Conservation (phyloP, 2,888 invertebrate genomes). For the Tenthredo livida region DNA sequence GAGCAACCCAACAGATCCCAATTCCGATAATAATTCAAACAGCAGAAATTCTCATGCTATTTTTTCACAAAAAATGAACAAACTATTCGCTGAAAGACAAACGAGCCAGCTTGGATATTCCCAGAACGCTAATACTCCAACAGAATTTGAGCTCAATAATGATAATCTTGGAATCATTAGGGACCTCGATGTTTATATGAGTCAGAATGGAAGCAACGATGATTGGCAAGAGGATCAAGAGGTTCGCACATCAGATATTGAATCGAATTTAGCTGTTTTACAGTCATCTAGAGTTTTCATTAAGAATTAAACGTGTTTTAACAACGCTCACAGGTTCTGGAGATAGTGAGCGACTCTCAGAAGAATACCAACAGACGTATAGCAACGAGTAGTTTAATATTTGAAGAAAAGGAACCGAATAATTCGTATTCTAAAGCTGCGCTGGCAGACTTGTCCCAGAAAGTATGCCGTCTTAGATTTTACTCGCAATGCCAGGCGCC, state of each 20-base stretch:
- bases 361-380: conserved; percentile 40
- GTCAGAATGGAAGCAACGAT: conserved; percentile 73
- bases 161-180: conserved; percentile 3
- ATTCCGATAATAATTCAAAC: conserved; percentile 18
- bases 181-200: conserved; percentile 58
- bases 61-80: conserved; percentile 62
- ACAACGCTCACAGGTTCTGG: conserved; percentile 67
- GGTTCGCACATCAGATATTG: conserved; percentile 60
- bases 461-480: conserved; percentile 81
- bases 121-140: not conserved
- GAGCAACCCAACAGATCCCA: conserved; percentile 4
- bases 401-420: conserved; percentile 17
- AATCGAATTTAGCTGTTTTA: not conserved
- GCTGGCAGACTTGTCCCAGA: conserved; percentile 79
- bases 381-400: not conserved
- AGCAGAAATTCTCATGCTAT: conserved; percentile 37
- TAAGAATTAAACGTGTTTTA: not conserved
- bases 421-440: conserved; percentile 41
- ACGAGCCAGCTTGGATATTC: conserved; percentile 31
- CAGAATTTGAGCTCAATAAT: conserved; percentile 24
- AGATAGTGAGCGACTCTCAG: conserved; percentile 71
- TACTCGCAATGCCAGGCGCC: conserved; percentile 83
- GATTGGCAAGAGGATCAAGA: conserved; percentile 76
- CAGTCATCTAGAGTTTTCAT: not conserved
- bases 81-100: conserved; percentile 67